Evolutionary conservation across 2,888 invertebrate species (phyloP).

Genomic region (Epiblema foenella): DNA sequence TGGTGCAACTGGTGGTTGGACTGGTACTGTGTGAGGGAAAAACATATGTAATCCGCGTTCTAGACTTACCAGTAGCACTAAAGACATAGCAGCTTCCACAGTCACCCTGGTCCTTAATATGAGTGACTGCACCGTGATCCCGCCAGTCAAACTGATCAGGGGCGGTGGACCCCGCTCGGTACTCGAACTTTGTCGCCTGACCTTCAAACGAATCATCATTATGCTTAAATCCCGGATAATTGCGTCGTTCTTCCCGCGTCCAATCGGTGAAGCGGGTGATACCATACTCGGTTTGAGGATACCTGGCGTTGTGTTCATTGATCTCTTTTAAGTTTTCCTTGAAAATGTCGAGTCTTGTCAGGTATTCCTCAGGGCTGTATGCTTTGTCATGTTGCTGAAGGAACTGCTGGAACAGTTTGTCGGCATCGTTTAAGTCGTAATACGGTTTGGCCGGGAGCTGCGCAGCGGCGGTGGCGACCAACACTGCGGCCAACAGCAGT

Average conservation of each 20-base stretch:
- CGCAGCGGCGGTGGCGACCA: neutral
- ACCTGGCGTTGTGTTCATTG: neutral
- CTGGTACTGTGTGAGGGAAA: too few species aligned
- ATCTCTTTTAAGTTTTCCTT: neutral
- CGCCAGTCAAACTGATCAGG: slow-evolving; percentile 87
- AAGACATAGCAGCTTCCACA: slow-evolving; percentile 93
- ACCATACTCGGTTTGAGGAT: neutral
- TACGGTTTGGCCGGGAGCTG: neutral
- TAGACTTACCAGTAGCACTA: slow-evolving; percentile 41
- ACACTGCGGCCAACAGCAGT: neutral
- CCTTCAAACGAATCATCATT: too few species aligned
- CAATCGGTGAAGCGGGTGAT: slow-evolving; percentile 10
- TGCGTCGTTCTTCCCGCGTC: neutral
- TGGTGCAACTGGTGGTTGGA: too few species aligned
- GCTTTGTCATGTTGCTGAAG: neutral
- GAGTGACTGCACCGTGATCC: slow-evolving; percentile 89
- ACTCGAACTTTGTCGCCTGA: too few species aligned
- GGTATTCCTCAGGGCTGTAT: slow-evolving; percentile 4
- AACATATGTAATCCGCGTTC: too few species aligned
- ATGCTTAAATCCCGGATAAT: neutral
- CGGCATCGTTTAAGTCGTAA: neutral
- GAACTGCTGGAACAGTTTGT: slow-evolving; percentile 11
- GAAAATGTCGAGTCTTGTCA: slow-evolving; percentile 7
- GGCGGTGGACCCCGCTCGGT: neutral
- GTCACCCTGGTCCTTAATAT: slow-evolving; percentile 90